A percentile compares a stretch with the other conserved stretches of the same genome.
These are phyloP conservation scores for Pectinophora gossypiella DNA, from an alignment of 1,140 invertebrate species.

Conservation along the genomic window DNA sequence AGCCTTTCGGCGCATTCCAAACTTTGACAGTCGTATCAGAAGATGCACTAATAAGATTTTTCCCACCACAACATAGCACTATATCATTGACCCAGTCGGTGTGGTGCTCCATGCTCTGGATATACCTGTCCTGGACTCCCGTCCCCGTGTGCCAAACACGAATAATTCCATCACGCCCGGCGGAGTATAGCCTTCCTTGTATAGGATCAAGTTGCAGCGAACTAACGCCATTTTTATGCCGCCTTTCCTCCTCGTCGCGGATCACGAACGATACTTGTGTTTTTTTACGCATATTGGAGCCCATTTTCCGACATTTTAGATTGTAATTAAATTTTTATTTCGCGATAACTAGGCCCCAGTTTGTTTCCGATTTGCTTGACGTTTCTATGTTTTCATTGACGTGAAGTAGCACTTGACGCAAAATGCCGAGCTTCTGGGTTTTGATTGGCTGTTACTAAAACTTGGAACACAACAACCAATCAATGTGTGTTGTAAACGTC, in stretches of 20 bases:
- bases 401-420: constrained; percentile 12
- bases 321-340: constrained; percentile 19
- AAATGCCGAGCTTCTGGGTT: constrained; percentile 11
- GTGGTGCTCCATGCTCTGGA: constrained; percentile 98
- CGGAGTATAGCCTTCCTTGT: constrained; percentile 94
- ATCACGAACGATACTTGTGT: constrained; percentile 97
- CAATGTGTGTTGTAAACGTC: no score
- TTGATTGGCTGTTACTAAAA: constrained; percentile 18
- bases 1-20: constrained; percentile 99
- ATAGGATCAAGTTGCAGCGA: constrained; percentile 94
- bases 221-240: constrained; percentile 97
- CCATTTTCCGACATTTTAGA: constrained; percentile 72
- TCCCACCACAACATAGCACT: constrained; percentile 96
- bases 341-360: background rate
- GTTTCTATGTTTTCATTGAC: constrained; percentile 11
- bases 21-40: constrained; percentile 99
- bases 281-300: constrained; percentile 71
- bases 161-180: constrained; percentile 98
- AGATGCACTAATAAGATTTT: constrained; percentile 98
- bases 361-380: constrained; percentile 23
- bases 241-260: constrained; percentile 95
- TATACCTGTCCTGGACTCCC: constrained; percentile 84
- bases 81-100: constrained; percentile 99
- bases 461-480: no score
- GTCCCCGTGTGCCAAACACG: constrained; percentile 92